Evolutionary conservation across 2,113 vertebrate species (phyloP).

Genomic region (Ophthalmolycus amberensis): DNA sequence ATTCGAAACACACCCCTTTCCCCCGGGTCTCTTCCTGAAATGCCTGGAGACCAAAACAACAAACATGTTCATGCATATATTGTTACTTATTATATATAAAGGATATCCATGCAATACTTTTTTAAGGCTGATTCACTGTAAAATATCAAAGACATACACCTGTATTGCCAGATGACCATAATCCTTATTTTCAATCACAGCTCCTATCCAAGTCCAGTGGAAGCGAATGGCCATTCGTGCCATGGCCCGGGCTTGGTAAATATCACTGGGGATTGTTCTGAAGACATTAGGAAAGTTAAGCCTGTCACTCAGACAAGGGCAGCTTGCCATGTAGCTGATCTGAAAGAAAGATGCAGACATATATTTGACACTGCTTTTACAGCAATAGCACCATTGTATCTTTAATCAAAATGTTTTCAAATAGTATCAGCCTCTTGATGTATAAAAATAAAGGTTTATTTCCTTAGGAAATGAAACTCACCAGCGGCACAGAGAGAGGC

Average conservation of each 20-base stretch:
- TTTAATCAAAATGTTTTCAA: neutral
- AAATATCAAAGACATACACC: conserved; percentile 30
- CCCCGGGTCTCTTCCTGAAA: conserved; percentile 70
- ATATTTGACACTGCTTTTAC: neutral
- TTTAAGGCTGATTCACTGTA: neutral
- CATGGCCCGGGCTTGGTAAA: conserved; percentile 78
- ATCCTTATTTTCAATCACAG: conserved; percentile 76
- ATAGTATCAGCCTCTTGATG: neutral
- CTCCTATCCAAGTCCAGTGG: conserved; percentile 83
- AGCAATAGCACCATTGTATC: neutral
- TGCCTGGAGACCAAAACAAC: conserved; percentile 45
- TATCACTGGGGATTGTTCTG: conserved; percentile 83
- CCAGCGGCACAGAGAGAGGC: conserved; percentile 75
- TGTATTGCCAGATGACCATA: conserved; percentile 77
- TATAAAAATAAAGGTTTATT: neutral
- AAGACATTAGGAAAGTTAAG: conserved; percentile 79
- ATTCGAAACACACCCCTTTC: conserved; percentile 76
- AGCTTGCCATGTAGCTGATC: conserved; percentile 78
- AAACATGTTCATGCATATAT: neutral
- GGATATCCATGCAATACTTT: no score
- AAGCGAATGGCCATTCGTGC: conserved; percentile 74
- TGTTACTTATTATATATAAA: no score
- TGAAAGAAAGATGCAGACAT: conserved; percentile 31
- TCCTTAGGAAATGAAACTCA: conserved; percentile 52
- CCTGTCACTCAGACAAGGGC: conserved; percentile 78